Base-by-base conservation (phyloP, 2,888 invertebrate species). In the Odontothrips loti region DNA sequence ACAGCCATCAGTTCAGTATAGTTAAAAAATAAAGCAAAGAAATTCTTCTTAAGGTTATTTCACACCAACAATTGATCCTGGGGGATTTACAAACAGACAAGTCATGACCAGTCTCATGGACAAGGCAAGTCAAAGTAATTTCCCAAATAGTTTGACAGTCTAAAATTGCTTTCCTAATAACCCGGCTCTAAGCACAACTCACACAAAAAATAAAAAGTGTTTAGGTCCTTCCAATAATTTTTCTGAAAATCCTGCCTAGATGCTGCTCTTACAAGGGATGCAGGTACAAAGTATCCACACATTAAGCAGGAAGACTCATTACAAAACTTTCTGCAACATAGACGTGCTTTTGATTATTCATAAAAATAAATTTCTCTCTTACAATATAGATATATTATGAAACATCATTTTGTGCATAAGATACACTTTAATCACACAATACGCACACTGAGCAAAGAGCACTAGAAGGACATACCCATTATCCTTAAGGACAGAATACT, bases 291-390 rank as follows among this genome's bases (percentile, higher is more conserved):
- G 58, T 58, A 27, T 75, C 68, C 27, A 23, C 27, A 75, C 27
- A 12, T 12, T 75, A 12, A 23, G 27, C 27, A 75, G 68, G 68
- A 75, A 75, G 68, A 75, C 68, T 27, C 12, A 75, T 75, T 27
- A 75, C 27, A 75, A n/a, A 12, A 27, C 8, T 27, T 75, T 75
- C 27, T n/a, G 17, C n/a, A 58, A 75, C 68, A 75, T 1, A 23
- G 27, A 27, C 23, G 10, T 27, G 23, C 23, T 75, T 75, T 75
- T 75, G 68, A 75, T 75, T 75, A 11, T 11, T 27, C 1, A 75
- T 75, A 75, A 75, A 75, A 75, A 75, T 75, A 75, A 75, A 75
- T 75, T 75, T 75, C 23, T 12, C 27, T 75, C 27, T 75, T 27
- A 58, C 6, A n/a, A 58, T 20, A 58, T 20, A 17, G 58, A 58